These are phyloP conservation scores for Andrena bucephala DNA, from an alignment of 2,888 invertebrate genomes.

Conservation along the genomic window DNA sequence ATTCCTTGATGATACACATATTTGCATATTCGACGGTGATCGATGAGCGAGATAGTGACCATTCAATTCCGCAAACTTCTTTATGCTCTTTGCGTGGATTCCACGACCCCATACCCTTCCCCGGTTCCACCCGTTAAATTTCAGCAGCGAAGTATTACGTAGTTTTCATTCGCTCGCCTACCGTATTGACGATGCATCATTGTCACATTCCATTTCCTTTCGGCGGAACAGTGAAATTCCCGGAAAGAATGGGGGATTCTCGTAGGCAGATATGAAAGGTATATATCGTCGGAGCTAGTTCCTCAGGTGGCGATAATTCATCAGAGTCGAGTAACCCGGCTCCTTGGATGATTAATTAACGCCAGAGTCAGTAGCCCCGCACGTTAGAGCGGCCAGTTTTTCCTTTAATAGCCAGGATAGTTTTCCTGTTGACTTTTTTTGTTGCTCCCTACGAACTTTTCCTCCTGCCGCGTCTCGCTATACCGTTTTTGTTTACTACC, in stretches of 20 bases:
- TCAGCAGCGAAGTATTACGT: background rate
- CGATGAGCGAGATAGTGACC: background rate
- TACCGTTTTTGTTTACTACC: slow-evolving; percentile 1
- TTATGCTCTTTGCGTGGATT: background rate
- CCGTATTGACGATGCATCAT: slow-evolving; percentile 53
- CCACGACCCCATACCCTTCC: background rate
- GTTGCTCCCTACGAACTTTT: background rate
- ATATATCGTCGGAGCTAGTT: slow-evolving; percentile 54
- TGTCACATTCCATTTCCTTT: slow-evolving; percentile 45
- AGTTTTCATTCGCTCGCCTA: background rate
- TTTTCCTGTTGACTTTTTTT: slow-evolving; percentile 49
- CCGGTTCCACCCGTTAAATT: background rate
- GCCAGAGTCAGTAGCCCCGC: slow-evolving; percentile 53
- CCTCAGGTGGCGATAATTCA: slow-evolving; percentile 73
- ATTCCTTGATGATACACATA: slow-evolving; percentile 21
- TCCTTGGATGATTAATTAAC: slow-evolving; percentile 70
- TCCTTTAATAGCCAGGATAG: slow-evolving; percentile 30
- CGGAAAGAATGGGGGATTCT: slow-evolving; percentile 46
- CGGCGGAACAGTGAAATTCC: slow-evolving; percentile 35
- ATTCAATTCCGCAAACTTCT: slow-evolving; percentile 2
- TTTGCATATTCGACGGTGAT: slow-evolving; percentile 17
- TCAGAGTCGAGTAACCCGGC: slow-evolving; percentile 71
- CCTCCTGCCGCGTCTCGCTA: background rate
- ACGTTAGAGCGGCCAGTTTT: background rate
- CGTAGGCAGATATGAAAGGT: slow-evolving; percentile 55